Evolutionary conservation across 2,113 vertebrate species (phyloP).

Genomic region (Hystrix brachyura): DNA sequence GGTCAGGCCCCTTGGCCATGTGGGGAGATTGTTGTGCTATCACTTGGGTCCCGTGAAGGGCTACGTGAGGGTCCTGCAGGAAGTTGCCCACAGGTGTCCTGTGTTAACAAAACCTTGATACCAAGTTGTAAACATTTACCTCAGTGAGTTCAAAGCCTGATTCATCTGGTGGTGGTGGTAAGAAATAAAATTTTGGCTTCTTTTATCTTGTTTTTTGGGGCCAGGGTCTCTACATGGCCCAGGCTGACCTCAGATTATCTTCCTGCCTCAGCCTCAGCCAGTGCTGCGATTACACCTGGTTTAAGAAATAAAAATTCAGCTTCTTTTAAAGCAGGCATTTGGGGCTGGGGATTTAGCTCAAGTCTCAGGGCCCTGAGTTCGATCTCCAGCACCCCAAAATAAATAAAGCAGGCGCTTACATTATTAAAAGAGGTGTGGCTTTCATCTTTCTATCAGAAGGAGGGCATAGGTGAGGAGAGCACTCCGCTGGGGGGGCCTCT

Average conservation of each 20-base stretch:
- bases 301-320: neutral
- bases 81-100: neutral
- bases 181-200: neutral
- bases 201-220: neutral
- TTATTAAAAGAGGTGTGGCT: neutral
- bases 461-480: neutral
- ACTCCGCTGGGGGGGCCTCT: no score
- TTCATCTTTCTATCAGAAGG: neutral
- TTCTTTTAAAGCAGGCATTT: no score
- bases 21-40: no score
- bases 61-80: neutral
- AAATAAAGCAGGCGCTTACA: neutral
- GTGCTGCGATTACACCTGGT: neutral
- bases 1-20: neutral
- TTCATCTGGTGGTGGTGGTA: neutral
- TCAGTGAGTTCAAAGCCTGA: conserved; percentile 1
- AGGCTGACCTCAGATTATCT: neutral
- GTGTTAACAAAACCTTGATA: neutral
- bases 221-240: neutral
- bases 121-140: neutral
- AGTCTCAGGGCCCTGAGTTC: no score
- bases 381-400: no score
- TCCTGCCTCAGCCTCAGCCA: neutral
- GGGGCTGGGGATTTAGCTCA: no score
- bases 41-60: neutral